Base-by-base conservation (phyloP, 2,113 vertebrate genomes). In the Siniperca knerii region DNA sequence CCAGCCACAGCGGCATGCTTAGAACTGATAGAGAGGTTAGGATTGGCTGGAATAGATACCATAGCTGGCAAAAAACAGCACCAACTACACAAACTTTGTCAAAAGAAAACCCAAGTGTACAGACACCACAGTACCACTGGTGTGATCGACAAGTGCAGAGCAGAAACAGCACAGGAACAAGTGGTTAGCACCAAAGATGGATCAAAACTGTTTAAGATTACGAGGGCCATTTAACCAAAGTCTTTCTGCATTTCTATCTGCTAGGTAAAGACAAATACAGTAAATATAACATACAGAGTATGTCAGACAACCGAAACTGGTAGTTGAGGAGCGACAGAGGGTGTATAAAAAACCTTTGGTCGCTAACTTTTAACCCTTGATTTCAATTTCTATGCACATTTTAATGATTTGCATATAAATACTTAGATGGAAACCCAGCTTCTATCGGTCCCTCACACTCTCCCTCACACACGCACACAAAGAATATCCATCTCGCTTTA, bases 401-500 rank as follows among this genome's bases (percentile, higher is more conserved):
- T 44, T 48, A 44, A 40, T 55, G 37, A 80, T 85, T 64, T 71
- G 29, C 66, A 76, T 65, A 25, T 44, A 79, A 40, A n/a, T 40
- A 29, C 46, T 7, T 46, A 7, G n/a, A 33, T 40, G 64, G 6
- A 42, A 37, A 50, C 4, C 12, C 73, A 40, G 54, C 33, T 68
- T 77, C 16, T n/a, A 33, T 35, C 55, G 48, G 1, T 35, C 25
- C 0, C 18, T 62, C 21, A 29, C 29, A 1, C 29, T 29, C 29
- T 29, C 29, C 29, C 29, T 29, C 29, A 29, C 29, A 10, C 62
- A 20, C 54, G 16, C 44, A 29, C 25, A 70, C 21, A 67, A 8
- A 48, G 55, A 76, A 67, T 7, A 88, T 69, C 33, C 48, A 73
- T 81, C 37, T 62, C 50, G 44, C 25, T 77, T 73, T 52, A 74